phyloP scores from a whole-genome alignment of 2,888 invertebrate species.

The Oxystoma pomonae region DNA sequence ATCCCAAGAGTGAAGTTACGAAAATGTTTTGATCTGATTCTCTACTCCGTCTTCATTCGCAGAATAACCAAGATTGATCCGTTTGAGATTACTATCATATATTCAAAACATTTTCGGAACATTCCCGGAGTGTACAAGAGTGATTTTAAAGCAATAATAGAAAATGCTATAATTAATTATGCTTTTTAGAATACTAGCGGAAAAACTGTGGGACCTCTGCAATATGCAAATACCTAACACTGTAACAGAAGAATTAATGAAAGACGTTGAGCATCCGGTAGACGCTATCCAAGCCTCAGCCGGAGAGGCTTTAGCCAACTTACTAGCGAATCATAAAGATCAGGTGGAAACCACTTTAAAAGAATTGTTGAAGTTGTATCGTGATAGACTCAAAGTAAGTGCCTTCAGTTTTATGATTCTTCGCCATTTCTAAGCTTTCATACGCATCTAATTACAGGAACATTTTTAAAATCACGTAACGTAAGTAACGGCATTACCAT shows the following conservation, averaged over 20 bases:
- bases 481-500: too few relatives aligned
- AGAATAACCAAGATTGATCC: too few relatives aligned
- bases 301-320: conserved; percentile 71
- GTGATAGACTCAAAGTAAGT: conserved; percentile 65
- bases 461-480: too few relatives aligned
- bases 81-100: too few relatives aligned
- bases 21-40: too few relatives aligned
- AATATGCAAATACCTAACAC: conserved; percentile 51
- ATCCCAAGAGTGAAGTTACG: too few relatives aligned
- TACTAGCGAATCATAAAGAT: conserved; percentile 55
- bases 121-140: too few relatives aligned
- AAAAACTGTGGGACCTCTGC: conserved; percentile 58
- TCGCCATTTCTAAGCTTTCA: too few relatives aligned
- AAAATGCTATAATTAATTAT: too few relatives aligned
- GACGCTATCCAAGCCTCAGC: conserved; percentile 80
- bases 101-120: too few relatives aligned
- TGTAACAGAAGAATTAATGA: conserved; percentile 56
- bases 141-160: too few relatives aligned
- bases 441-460: not conserved
- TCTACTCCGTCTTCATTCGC: too few relatives aligned
- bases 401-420: not conserved
- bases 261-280: conserved; percentile 75
- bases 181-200: conserved; percentile 59
- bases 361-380: conserved; percentile 67
- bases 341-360: conserved; percentile 57